phyloP scores from a whole-genome alignment of 2,888 invertebrate species.

The Miltochrista miniata region DNA sequence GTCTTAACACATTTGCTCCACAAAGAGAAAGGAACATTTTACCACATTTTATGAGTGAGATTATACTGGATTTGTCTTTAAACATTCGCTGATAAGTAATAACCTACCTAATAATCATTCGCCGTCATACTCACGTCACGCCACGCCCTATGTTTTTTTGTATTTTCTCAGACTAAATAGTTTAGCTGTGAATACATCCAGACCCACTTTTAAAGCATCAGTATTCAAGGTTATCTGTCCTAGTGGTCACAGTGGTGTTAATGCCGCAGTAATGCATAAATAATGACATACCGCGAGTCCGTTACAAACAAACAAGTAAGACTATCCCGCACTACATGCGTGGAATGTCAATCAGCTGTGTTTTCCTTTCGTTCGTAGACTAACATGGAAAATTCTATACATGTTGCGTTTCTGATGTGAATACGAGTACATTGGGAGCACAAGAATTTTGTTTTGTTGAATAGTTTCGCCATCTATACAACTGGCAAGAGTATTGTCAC shows the following conservation, averaged over 20 bases:
- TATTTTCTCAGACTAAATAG: too few relatives aligned
- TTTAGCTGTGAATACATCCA: not conserved
- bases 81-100: too few relatives aligned
- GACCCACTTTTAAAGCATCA: not conserved
- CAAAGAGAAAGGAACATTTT: too few relatives aligned
- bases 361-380: constrained; percentile 24
- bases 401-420: not conserved
- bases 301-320: constrained; percentile 28
- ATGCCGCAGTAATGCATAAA: constrained; percentile 35
- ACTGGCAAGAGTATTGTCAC: too few relatives aligned
- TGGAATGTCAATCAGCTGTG: constrained; percentile 23
- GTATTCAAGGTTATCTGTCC: not conserved
- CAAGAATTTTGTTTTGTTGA: too few relatives aligned
- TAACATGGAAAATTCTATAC: constrained; percentile 1
- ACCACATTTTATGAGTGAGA: too few relatives aligned
- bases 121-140: too few relatives aligned
- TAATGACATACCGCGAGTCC: constrained; percentile 25
- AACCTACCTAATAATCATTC: too few relatives aligned
- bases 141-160: too few relatives aligned
- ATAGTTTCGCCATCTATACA: too few relatives aligned
- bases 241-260: constrained; percentile 8
- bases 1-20: too few relatives aligned
- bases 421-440: not conserved
- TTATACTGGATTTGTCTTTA: too few relatives aligned
- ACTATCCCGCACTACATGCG: constrained; percentile 13